phyloP scores from a whole-genome alignment of 1,140 invertebrate species.

The Caerostris darwini region DNA sequence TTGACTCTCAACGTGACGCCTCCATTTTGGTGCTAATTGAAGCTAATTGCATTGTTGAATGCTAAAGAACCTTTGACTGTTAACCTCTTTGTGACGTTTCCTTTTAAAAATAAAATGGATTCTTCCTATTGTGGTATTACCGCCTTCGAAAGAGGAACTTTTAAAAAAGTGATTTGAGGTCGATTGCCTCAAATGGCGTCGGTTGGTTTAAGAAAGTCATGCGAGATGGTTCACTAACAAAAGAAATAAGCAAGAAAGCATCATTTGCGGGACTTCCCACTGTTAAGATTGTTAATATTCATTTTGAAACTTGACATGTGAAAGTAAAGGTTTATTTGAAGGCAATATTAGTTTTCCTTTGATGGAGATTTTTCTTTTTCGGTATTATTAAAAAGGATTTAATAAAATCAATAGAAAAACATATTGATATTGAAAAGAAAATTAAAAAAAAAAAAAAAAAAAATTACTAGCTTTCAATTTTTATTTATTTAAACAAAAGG shows the following conservation, averaged over 20 bases:
- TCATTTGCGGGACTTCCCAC: not conserved
- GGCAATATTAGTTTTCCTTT: no score
- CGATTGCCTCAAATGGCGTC: not conserved
- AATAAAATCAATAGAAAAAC: no score
- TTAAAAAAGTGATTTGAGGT: not conserved
- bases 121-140: not conserved
- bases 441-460: no score
- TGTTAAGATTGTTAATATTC: not conserved
- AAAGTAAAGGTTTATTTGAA: not conserved
- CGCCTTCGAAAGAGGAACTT: not conserved
- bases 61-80: not conserved
- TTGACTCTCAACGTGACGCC: no score
- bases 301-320: not conserved
- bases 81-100: not conserved
- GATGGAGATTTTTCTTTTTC: no score
- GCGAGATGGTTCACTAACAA: not conserved
- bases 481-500: no score
- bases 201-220: not conserved
- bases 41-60: no score
- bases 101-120: not conserved
- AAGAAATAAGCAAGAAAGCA: not conserved
- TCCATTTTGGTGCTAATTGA: not conserved
- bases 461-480: no score
- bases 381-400: no score
- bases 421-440: no score